These are phyloP conservation scores for Hydrotaea diabolus DNA, from an alignment of 2,888 invertebrate genomes.

Conservation along the genomic window DNA sequence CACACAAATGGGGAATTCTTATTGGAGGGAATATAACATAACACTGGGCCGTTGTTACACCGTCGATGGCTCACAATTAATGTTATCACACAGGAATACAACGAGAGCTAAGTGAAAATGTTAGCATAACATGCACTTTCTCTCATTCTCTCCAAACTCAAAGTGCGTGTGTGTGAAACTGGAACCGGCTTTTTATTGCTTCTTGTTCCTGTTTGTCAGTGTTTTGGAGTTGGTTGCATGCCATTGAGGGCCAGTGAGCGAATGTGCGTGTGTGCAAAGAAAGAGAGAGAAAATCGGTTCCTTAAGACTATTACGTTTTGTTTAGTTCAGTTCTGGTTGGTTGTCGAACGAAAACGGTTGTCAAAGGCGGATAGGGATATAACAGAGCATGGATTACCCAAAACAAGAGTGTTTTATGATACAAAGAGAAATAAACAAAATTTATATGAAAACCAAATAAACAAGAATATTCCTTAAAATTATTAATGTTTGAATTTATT, in stretches of 20 bases:
- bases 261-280: neutral
- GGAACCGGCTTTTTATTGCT: conserved; percentile 56
- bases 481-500: neutral
- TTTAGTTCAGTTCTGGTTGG: conserved; percentile 72
- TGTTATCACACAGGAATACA: neutral
- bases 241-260: neutral
- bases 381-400: neutral
- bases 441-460: neutral
- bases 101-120: neutral
- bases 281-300: conserved; percentile 43
- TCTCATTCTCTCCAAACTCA: no score
- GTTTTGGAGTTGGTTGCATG: conserved; percentile 23
- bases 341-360: conserved; percentile 74
- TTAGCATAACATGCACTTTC: no score
- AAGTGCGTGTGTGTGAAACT: conserved; percentile 23
- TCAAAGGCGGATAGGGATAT: conserved; percentile 56
- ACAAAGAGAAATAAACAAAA: neutral
- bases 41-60: conserved; percentile 55
- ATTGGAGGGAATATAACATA: conserved; percentile 22
- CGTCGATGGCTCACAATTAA: neutral
- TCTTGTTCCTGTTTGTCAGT: conserved; percentile 27
- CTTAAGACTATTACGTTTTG: conserved; percentile 62
- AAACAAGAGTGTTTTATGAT: neutral
- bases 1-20: neutral
- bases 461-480: neutral